Evolutionary conservation across 2,113 vertebrate genomes (phyloP), one percentile per base, ranked within the genome.

Genomic region (Notarius lentiginosus): DNA sequence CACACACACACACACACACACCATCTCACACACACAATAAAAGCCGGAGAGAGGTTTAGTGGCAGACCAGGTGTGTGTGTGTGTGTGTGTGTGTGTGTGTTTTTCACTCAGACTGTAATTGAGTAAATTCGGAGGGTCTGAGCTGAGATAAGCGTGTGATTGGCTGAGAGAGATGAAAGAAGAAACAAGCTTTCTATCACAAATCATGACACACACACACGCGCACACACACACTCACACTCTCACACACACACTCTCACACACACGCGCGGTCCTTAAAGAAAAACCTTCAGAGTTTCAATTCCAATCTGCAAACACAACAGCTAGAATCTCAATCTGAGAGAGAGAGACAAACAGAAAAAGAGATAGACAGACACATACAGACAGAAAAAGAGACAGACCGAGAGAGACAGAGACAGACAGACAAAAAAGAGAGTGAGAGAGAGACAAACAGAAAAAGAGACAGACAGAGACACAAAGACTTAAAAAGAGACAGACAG

Each of bases 81-180:
- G 73, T 76, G 47, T 51, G 47, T 86, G 81, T 85, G 85, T 86
- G 84, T 76, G 73, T 76, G 73, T 76, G 73, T 76, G 47, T 51
- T 73, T 0, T 17, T 7, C n/a, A 27, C n/a, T 53, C 24, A 77
- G 75, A 79, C 49, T 79, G 73, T 88, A 79, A 86, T 86, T 86
- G 87, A 86, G 84, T 88, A 86, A 86, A 89, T 86, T 86, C 41
- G 55, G 20, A 80, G 60, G 79, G 84, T 88, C 70, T 65, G 72
- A 86, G 79, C 30, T 60, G 80, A 89, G 88, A 89, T 86, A 89
- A 88, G 84, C 84, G 63, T 88, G 88, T 89, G 88, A 86, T 86
- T 89, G 88, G 84, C 84, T 83, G 47, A 83, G 41, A 82, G 10
- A 83, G 81, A 83, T 83, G 82, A 70, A 72, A 83, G 82, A 12